phyloP scores from a whole-genome alignment of 2,113 vertebrate species.

The Prolemur simus region DNA sequence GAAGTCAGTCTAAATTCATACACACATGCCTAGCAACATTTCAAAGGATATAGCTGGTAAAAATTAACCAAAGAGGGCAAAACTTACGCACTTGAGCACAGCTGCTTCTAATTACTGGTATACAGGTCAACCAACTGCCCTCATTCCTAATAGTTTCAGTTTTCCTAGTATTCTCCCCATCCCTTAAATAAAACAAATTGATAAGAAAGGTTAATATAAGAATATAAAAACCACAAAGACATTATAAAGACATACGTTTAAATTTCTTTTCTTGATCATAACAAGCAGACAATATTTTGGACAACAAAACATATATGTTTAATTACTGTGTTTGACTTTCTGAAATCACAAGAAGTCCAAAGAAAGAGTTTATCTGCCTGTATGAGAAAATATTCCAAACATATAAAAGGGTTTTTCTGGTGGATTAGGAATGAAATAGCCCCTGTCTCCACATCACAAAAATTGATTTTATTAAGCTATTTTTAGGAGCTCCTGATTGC shows the following conservation, averaged over 20 bases:
- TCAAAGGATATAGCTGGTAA: background rate
- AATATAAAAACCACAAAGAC: background rate
- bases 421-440: constrained; percentile 48
- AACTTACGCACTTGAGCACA: background rate
- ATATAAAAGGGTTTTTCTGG: constrained; percentile 47
- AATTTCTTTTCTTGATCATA: background rate
- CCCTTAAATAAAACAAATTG: background rate
- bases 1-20: background rate
- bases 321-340: constrained; percentile 30
- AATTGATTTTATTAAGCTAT: background rate
- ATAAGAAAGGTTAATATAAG: background rate
- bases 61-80: background rate
- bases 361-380: constrained; percentile 43
- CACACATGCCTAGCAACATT: background rate
- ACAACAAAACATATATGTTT: constrained; percentile 14
- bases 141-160: background rate
- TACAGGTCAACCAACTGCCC: background rate
- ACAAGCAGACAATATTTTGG: background rate
- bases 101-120: constrained; percentile 1
- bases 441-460: constrained; percentile 38
- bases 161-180: background rate
- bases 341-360: constrained; percentile 15
- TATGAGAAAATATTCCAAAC: constrained; percentile 50
- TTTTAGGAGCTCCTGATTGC: constrained; percentile 30
- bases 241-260: background rate